Base-by-base conservation (phyloP, 2,113 vertebrate genomes). In the Athene noctua region DNA sequence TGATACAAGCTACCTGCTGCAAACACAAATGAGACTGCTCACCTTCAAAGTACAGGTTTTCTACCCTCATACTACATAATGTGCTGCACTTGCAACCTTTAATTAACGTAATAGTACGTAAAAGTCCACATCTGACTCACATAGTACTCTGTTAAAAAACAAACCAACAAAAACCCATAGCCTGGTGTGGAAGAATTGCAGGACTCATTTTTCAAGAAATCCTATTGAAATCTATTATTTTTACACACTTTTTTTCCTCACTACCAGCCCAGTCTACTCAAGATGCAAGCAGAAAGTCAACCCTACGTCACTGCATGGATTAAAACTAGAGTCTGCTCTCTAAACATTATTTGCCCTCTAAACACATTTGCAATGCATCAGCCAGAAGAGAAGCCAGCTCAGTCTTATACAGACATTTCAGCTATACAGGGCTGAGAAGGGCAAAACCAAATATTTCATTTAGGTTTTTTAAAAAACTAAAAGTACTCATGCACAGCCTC, bases 161-260 rank as follows among this genome's bases (percentile, higher is more conserved):
- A 75, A 80, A 61, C 3, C 2, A 81, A 63, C 11, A 59, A 89
- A 83, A 8, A 0, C 4, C 19, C 3, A 0, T 23, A 71, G 26
- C 25, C 15, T 38, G 23, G 34, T 2, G 1, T 47, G 42, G 72
- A 81, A 71, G 36, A 67, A 71, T 47, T 3, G 0, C 25, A 59
- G 32, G 15, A 49, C 34, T 49, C 18, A 63, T 38, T 63, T 86
- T 71, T 68, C 47, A 77, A 81, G 63, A 30, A 22, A 38, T 72
- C 19, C 26, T 61, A 57, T 6, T 34, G 18, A 72, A 77, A 88
- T 52, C 8, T 67, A 23, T 29, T 55, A 12, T 86, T 85, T 57
- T 18, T 40, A 49, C 3, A n/a, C 6, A 27, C 6, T 52, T 23
- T 92, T 92, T 47, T 47, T 67, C 14, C 23, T 78, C 5, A 0